These are phyloP conservation scores for human DNA, from an alignment of 2,113 vertebrate genomes.

Conservation along the genomic window GRCh38 chrX:87391501-87392000, in stretches of 20 bases:
- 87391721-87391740: slow-evolving; percentile 46
- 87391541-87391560: background rate
- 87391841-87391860: slow-evolving; percentile 44
- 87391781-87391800: slow-evolving; percentile 51
- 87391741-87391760: slow-evolving; percentile 37
- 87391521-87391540: background rate
- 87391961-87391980: slow-evolving; percentile 73
- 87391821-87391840: background rate
- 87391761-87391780: slow-evolving; percentile 37
- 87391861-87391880: slow-evolving; percentile 63
- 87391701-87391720: slow-evolving; percentile 41
- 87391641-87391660: background rate
- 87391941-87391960: slow-evolving; percentile 70
- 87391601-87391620: background rate
- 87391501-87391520: background rate
- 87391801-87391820: slow-evolving; percentile 47
- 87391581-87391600: background rate
- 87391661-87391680: background rate
- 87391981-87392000: slow-evolving; percentile 66
- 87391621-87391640: background rate
- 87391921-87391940: slow-evolving; percentile 79
- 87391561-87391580: background rate
- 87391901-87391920: slow-evolving; percentile 60
- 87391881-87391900: slow-evolving; percentile 60
- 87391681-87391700: background rate